These are phyloP conservation scores for Meloe dianella DNA, from an alignment of 2,888 invertebrate genomes.

Conservation along the genomic window DNA sequence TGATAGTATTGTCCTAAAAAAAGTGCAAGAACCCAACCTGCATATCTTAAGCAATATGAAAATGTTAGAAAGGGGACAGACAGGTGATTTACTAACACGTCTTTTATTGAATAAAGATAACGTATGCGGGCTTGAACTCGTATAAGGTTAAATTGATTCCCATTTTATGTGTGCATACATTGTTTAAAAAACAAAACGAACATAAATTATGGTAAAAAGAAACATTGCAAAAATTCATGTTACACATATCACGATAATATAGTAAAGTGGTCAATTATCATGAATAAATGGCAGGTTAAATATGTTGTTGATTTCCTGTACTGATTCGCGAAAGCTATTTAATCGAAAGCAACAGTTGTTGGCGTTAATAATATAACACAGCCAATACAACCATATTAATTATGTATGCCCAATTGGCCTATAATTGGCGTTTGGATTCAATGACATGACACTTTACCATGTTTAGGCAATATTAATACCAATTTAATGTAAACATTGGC, in stretches of 20 bases:
- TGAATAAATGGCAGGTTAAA: constrained; percentile 18
- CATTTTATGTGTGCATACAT: not conserved
- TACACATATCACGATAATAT: not conserved
- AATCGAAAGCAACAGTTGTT: constrained; percentile 58
- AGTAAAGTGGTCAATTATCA: constrained; percentile 2
- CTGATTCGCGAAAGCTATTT: constrained; percentile 26
- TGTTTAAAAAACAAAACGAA: not conserved
- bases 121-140: constrained; percentile 56
- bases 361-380: constrained; percentile 58
- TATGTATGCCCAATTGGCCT: constrained; percentile 60
- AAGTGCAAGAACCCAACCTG: constrained; percentile 22
- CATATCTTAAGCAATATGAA: constrained; percentile 29
- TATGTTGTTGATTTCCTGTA: constrained; percentile 15
- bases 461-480: constrained; percentile 54
- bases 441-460: constrained; percentile 55
- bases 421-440: constrained; percentile 60
- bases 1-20: constrained; percentile 1
- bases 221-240: not conserved
- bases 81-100: constrained; percentile 24
- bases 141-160: constrained; percentile 55
- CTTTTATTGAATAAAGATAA: constrained; percentile 25
- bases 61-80: constrained; percentile 20
- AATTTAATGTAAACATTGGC: constrained; percentile 45
- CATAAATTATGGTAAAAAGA: not conserved
- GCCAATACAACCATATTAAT: constrained; percentile 59